These are phyloP conservation scores for Cryptocephalus moraei DNA, from an alignment of 2,888 invertebrate species.

Conservation along the genomic window DNA sequence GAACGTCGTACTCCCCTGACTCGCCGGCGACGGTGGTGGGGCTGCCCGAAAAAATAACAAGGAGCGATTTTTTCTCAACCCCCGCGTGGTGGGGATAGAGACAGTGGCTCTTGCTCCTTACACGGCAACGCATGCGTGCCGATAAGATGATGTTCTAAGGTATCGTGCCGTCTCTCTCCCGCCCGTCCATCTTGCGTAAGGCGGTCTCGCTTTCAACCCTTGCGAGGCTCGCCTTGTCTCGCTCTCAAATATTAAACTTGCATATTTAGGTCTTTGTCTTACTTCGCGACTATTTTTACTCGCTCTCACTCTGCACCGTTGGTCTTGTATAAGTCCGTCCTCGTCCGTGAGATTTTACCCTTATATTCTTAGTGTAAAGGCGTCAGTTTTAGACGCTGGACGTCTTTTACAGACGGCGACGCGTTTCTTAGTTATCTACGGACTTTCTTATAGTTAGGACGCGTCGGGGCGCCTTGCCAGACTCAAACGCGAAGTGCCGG, in stretches of 20 bases:
- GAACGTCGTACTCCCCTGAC: conserved; percentile 16
- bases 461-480: conserved; percentile 30
- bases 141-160: conserved; percentile 39
- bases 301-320: conserved; percentile 26
- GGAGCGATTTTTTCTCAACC: conserved; percentile 32
- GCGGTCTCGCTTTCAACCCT: conserved; percentile 31
- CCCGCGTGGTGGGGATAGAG: conserved; percentile 30
- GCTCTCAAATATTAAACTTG: conserved; percentile 30
- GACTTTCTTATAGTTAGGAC: conserved; percentile 39
- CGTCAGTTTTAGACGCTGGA: conserved; percentile 39
- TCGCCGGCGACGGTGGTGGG: conserved; percentile 21
- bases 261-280: conserved; percentile 30
- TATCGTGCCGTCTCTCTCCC: conserved; percentile 27
- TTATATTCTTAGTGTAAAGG: conserved; percentile 39
- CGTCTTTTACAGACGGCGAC: conserved; percentile 39
- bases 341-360: conserved; percentile 28
- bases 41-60: conserved; percentile 32
- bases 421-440: conserved; percentile 40
- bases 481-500: conserved; percentile 16
- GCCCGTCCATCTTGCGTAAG: conserved; percentile 31
- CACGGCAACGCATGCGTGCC: conserved; percentile 33
- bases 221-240: conserved; percentile 25
- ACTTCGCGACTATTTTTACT: conserved; percentile 30
- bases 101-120: conserved; percentile 37
- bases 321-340: conserved; percentile 29